Conservation (phyloP, 2,113 vertebrate species). For the Tetrax tetrax region DNA sequence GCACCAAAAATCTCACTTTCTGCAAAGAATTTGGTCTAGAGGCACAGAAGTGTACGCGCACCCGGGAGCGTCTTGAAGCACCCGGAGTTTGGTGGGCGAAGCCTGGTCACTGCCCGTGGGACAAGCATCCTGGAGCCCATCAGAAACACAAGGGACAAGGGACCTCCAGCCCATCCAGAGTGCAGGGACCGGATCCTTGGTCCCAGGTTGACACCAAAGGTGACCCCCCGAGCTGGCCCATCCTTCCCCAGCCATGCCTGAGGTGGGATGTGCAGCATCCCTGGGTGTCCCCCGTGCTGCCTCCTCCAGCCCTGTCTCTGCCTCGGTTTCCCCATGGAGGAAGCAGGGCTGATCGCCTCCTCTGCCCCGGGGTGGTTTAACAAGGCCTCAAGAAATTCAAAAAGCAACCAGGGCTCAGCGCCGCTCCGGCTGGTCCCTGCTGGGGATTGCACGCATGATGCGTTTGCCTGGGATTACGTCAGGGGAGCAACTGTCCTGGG, state of each 20-base stretch:
- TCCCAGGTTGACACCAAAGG: neutral
- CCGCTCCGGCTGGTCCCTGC: neutral
- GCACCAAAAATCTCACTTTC: neutral
- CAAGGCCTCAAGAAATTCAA: neutral
- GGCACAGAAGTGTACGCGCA: fast-evolving
- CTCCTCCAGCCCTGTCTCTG: neutral
- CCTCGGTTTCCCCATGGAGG: fast-evolving
- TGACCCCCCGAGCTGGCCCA: neutral
- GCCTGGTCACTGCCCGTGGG: fast-evolving
- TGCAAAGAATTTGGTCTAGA: neutral
- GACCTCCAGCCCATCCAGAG: neutral
- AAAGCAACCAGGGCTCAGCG: neutral
- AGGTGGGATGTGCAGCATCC: neutral
- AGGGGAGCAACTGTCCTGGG: neutral
- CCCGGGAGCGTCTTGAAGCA: neutral
- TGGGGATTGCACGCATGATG: neutral
- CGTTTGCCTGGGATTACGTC: neutral
- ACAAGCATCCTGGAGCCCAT: neutral
- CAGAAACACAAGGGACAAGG: fast-evolving
- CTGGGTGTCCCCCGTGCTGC: fast-evolving
- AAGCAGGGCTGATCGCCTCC: neutral
- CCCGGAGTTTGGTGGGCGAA: neutral
- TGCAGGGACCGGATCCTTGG: no score
- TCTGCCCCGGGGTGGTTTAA: fast-evolving
- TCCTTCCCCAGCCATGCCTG: neutral